Evolutionary conservation across 1,140 invertebrate genomes (phyloP).

Genomic region (Ridgeia piscesae): DNA sequence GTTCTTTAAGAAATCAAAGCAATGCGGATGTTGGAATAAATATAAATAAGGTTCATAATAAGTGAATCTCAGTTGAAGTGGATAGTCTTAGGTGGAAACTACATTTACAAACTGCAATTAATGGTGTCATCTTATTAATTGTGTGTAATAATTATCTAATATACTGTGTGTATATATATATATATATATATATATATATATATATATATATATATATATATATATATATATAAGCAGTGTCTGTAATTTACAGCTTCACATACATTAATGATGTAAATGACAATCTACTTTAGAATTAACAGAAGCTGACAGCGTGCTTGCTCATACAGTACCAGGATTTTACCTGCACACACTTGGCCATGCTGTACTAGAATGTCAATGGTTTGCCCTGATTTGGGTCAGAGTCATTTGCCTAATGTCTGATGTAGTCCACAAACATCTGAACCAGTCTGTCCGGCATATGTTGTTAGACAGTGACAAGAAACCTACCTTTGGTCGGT

Average conservation of each 20-base stretch:
- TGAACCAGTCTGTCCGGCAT: neutral
- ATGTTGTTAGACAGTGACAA: neutral
- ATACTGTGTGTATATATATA: too few species aligned
- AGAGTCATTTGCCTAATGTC: neutral
- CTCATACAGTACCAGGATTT: neutral
- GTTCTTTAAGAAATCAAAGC: neutral
- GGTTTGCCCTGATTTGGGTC: neutral
- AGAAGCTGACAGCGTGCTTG: neutral
- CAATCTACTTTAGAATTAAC: neutral
- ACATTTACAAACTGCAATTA: too few species aligned
- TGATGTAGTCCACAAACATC: neutral
- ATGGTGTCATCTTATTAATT: too few species aligned
- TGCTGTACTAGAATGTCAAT: neutral
- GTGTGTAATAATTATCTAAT: too few species aligned
- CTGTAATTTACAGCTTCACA: neutral
- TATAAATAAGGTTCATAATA: too few species aligned
- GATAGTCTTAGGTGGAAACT: too few species aligned
- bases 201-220: too few species aligned
- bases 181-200: too few species aligned
- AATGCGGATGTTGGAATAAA: neutral
- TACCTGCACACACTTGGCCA: neutral
- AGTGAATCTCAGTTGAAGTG: too few species aligned
- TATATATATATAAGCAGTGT: neutral
- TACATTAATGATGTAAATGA: neutral
- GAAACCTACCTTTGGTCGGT: neutral